These are phyloP conservation scores for Scaptomyza caliginosa DNA, from an alignment of 2,888 invertebrate genomes.

Conservation along the genomic window DNA sequence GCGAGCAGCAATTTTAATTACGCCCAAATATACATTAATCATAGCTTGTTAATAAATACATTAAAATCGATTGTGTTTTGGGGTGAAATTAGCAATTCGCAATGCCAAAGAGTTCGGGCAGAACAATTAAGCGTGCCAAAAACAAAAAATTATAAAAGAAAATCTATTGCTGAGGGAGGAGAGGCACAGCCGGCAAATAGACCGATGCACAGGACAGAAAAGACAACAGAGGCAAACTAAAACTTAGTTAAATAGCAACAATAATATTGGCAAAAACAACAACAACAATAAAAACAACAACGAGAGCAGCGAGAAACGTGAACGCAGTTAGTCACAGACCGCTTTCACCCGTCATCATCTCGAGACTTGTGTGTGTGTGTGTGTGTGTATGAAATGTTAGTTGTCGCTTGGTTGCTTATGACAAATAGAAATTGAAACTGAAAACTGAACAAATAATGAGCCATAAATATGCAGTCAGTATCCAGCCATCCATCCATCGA, in stretches of 20 bases:
- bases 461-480: slow-evolving; percentile 72
- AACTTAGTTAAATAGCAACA: slow-evolving; percentile 5
- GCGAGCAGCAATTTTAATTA: slow-evolving; percentile 70
- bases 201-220: slow-evolving; percentile 29
- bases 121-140: slow-evolving; percentile 38
- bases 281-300: slow-evolving; percentile 3
- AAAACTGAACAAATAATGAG: slow-evolving; percentile 79
- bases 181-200: slow-evolving; percentile 58
- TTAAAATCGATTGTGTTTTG: slow-evolving; percentile 31
- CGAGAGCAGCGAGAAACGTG: slow-evolving; percentile 15
- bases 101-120: not conserved
- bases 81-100: slow-evolving; percentile 15
- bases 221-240: slow-evolving; percentile 14
- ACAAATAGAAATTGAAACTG: slow-evolving; percentile 76
- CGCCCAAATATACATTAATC: slow-evolving; percentile 25
- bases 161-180: slow-evolving; percentile 18
- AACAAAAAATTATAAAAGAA: slow-evolving; percentile 27
- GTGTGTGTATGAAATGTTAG: slow-evolving; percentile 28
- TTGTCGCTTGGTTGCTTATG: slow-evolving; percentile 43
- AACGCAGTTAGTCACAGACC: slow-evolving; percentile 49
- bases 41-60: slow-evolving; percentile 45
- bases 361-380: slow-evolving; percentile 46
- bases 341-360: slow-evolving; percentile 67
- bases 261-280: slow-evolving; percentile 5
- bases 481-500: slow-evolving; percentile 14